Conservation (phyloP, 2,797 vertebrate species). For the Cuculus canorus region DNA sequence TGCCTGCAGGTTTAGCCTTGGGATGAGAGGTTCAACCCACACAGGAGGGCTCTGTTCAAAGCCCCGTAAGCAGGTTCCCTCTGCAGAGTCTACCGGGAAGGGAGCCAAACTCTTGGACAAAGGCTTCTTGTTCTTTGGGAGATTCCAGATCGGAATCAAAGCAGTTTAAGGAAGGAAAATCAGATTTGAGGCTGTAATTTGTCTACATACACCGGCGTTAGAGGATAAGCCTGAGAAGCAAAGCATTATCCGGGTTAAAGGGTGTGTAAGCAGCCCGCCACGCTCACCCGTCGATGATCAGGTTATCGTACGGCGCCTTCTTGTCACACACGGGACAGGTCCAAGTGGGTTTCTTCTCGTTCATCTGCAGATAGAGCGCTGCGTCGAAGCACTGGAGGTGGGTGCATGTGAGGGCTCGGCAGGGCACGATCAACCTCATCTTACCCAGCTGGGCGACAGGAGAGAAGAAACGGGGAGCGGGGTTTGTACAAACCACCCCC, state of each 20-base stretch:
- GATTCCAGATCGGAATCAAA: not conserved
- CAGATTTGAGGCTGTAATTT: not conserved
- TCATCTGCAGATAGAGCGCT: slow-evolving; percentile 81
- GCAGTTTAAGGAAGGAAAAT: not conserved
- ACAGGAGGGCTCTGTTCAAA: not conserved
- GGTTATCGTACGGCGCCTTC: slow-evolving; percentile 63
- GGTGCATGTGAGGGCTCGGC: slow-evolving; percentile 77
- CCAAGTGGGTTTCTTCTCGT: slow-evolving; percentile 82
- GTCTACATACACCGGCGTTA: rapidly evolving
- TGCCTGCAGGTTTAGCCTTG: not conserved
- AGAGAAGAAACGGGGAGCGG: not conserved
- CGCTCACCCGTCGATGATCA: slow-evolving; percentile 49
- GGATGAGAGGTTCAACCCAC: rapidly evolving
- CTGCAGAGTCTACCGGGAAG: not conserved
- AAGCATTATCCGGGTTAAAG: not conserved
- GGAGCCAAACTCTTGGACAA: not conserved
- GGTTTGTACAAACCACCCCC: rapidly evolving
- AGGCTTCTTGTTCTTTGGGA: not conserved
- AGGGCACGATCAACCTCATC: slow-evolving; percentile 77
- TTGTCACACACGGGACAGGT: slow-evolving; percentile 81
- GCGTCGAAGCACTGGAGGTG: slow-evolving; percentile 82
- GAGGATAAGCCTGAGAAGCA: not conserved
- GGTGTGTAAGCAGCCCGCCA: rapidly evolving
- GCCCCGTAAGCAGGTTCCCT: not conserved
- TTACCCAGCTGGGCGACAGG: slow-evolving; percentile 72